Evolutionary conservation across 2,797 vertebrate genomes (phyloP).

Genomic region (Heterohyrax brucei): DNA sequence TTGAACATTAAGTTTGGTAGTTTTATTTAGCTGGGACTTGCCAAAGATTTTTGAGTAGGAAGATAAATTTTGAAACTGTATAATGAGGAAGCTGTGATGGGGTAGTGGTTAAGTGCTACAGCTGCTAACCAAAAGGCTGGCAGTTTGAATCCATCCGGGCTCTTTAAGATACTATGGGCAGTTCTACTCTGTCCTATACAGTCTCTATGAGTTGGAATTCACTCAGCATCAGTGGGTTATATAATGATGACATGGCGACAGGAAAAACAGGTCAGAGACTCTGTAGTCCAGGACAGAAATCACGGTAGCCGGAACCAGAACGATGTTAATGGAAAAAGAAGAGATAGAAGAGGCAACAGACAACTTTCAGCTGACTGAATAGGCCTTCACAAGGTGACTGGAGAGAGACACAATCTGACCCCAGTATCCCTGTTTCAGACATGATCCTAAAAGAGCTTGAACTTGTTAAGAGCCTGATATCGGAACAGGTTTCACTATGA

Average conservation of each 20-base stretch:
- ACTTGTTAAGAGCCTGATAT: background rate
- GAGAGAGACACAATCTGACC: background rate
- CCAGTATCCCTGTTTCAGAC: background rate
- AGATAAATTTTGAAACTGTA: background rate
- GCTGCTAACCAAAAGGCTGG: no score
- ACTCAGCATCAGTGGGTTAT: no score
- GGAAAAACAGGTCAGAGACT: background rate
- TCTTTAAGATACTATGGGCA: no score
- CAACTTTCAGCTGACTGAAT: background rate
- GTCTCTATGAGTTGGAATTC: no score
- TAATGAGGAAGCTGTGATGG: no score
- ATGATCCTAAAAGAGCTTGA: background rate
- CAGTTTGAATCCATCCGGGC: no score
- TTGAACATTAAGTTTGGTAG: background rate
- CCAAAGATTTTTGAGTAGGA: background rate
- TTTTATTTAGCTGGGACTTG: background rate
- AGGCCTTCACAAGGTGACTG: no score
- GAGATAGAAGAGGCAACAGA: background rate
- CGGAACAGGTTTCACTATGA: background rate
- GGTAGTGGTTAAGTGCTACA: no score
- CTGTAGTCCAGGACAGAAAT: background rate
- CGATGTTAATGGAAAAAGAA: background rate
- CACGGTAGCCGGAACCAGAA: background rate
- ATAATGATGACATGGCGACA: background rate
- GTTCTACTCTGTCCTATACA: no score